Evolutionary conservation across 2,113 vertebrate species (phyloP), one percentile per base, ranked within the genome.

Genomic region (Myiopsitta monachus): DNA sequence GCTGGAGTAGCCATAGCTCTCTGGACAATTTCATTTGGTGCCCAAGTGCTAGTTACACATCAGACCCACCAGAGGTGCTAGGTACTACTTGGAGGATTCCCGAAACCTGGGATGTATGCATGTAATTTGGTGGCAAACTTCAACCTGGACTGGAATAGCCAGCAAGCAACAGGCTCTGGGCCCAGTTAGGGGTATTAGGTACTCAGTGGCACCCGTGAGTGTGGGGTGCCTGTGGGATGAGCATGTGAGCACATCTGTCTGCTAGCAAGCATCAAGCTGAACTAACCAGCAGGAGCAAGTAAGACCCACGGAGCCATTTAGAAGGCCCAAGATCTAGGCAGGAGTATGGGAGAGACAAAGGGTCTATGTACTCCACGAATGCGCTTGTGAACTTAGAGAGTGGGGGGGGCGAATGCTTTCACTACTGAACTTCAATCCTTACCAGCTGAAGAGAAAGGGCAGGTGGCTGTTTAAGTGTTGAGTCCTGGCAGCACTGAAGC

Each of bases 391-490:
- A 72, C 5, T n/a, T 55, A 70, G 23, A 26, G 19, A 33, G 33
- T 5, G 3, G 26, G 11, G 11, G 6, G 16, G 18, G 18, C 1
- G 0, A 63, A 28, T 18, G 46, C 49, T 73, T 66, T 64, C 16
- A 11, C 31, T 81, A 9, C 24, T 26, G 21, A 57, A 73, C 43
- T 23, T 57, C 31, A 26, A 11, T 15, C 36, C 68, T 43, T 31
- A 55, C 67, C 30, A 12, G 47, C 2, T 4, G 2, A 39, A 55
- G 43, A 64, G 36, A 31, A 91, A 66, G 27, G 8, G 18, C 14
- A 78, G 27, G 43, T 43, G 22, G 16, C 33, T 8, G 21, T 7
- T 47, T 36, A 2, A 27, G 33, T 19, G n/a, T 64, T 59, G 33
- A 66, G 38, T 38, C 33, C 31, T 14, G 18, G 18, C 17, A 66